phyloP scores from a whole-genome alignment of 2,888 invertebrate genomes.

The Drosophila lacicola region DNA sequence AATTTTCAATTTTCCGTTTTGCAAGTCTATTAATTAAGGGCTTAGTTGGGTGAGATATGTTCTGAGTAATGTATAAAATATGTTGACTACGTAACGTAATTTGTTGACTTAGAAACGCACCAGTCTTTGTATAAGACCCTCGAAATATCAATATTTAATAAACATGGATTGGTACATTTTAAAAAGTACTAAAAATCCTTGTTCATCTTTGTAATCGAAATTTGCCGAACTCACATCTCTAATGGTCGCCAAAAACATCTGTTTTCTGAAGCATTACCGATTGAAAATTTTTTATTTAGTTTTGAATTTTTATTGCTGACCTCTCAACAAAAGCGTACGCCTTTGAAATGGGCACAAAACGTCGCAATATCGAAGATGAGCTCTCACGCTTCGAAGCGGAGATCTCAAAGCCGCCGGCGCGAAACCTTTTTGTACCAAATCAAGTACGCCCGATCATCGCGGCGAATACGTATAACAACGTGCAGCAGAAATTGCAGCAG shows the following conservation, averaged over 20 bases:
- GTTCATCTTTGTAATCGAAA: not conserved
- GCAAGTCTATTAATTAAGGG: too few species aligned
- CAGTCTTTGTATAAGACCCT: too few species aligned
- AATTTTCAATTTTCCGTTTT: too few species aligned
- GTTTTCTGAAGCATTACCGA: constrained; percentile 38
- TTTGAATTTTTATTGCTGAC: constrained; percentile 5
- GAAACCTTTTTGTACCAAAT: constrained; percentile 86
- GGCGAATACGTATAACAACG: constrained; percentile 89
- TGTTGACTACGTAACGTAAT: too few species aligned
- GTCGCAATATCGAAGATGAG: constrained; percentile 93
- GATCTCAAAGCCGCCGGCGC: constrained; percentile 87
- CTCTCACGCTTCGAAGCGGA: constrained; percentile 96
- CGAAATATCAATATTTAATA: not conserved
- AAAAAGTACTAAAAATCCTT: not conserved
- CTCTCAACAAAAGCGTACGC: not conserved
- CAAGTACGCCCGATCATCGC: constrained; percentile 89
- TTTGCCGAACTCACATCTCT: not conserved
- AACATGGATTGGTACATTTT: not conserved
- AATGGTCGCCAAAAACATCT: constrained; percentile 31
- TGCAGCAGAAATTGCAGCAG: constrained; percentile 89
- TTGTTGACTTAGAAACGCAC: too few species aligned
- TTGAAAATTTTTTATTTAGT: constrained; percentile 19
- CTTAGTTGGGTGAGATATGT: too few species aligned
- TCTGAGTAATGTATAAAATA: too few species aligned
- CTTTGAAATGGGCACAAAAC: constrained; percentile 82